Evolutionary conservation across 2,888 invertebrate genomes (phyloP).

Genomic region (Lasioglossum marginatum): DNA sequence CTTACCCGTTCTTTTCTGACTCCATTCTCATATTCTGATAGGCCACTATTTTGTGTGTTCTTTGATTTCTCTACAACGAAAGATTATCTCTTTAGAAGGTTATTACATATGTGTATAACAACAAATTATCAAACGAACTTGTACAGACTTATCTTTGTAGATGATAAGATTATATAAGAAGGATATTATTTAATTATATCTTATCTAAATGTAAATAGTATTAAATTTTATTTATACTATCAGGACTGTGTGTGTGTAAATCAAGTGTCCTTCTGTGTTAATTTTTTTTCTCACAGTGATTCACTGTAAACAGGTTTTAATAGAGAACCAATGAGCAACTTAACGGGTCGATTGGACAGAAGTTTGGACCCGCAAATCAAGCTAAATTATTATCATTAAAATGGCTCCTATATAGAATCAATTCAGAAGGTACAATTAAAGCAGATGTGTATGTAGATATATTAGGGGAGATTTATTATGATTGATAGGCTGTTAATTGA

Average conservation of each 20-base stretch:
- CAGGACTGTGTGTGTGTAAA: conserved; percentile 17
- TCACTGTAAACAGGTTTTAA: conserved; percentile 39
- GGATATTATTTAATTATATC: conserved; percentile 37
- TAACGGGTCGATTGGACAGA: conserved; percentile 68
- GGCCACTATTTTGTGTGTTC: conserved; percentile 62
- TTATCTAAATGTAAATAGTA: conserved; percentile 20
- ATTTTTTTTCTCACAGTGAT: conserved; percentile 4
- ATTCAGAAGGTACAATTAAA: conserved; percentile 44
- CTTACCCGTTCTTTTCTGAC: conserved; percentile 63
- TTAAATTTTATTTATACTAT: conserved; percentile 34
- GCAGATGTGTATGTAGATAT: conserved; percentile 30
- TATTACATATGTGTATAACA: conserved; percentile 18
- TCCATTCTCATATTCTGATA: conserved; percentile 56
- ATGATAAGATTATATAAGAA: conserved; percentile 41
- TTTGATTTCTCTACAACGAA: conserved; percentile 60
- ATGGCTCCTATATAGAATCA: conserved; percentile 63
- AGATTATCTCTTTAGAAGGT: neutral
- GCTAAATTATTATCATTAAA: conserved; percentile 54
- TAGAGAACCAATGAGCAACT: conserved; percentile 63
- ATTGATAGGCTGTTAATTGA: conserved; percentile 52
- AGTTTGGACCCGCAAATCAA: conserved; percentile 62
- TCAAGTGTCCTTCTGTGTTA: neutral
- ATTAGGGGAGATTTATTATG: conserved; percentile 36
- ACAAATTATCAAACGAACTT: conserved; percentile 16
- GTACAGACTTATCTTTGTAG: conserved; percentile 28